Base-by-base conservation (phyloP, 1,140 invertebrate species). In the Drosophila nigrodunni region DNA sequence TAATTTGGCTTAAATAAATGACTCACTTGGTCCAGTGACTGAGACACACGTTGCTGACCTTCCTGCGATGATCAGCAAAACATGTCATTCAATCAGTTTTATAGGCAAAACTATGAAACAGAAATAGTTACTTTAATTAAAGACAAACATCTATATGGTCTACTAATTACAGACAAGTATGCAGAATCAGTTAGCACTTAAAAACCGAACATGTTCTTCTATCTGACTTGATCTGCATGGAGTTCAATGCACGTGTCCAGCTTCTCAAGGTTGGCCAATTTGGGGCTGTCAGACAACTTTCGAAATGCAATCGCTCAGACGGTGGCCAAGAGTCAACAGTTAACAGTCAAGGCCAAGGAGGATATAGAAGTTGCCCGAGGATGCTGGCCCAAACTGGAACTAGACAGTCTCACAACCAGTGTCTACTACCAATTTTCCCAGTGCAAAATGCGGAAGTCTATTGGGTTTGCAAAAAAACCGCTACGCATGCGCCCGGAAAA, bases 221-320 rank as follows among this genome's bases (percentile, higher is more conserved):
- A 69, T 65, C 59, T 25, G 39, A 18, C 68, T 57, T 30, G 21
- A 71, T 71, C 61, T 49, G 54, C 41, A 43, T 41, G 65, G 54
- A 34, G 82, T 86, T 87, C 83, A 88, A 72, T 80, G 77, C 50
- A 59, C 83, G 57, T 68, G 65, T 10, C 18, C 55, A 15, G 44
- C 10, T 11, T 8, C 37, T 50, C 68, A 87, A 87, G 83, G 83
- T 74, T 75, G 78, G 75, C 47, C 41, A 49, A 67, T 78, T 86
- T 86, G 73, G 79, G 52, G 44, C 81, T 69, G 65, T 58, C 21
- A 72, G 80, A 88, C 85, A 83, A 88, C 83, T 87, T 87, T 87
- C 83, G 18, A 88, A 87, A 76, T 75, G 55, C 55, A 66, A 59
- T 39, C 62, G 47, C 34, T 41, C 25, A 30, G 25, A 30, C 25